Evolutionary conservation across 2,888 invertebrate genomes (phyloP).

Genomic region (Helleia helle): DNA sequence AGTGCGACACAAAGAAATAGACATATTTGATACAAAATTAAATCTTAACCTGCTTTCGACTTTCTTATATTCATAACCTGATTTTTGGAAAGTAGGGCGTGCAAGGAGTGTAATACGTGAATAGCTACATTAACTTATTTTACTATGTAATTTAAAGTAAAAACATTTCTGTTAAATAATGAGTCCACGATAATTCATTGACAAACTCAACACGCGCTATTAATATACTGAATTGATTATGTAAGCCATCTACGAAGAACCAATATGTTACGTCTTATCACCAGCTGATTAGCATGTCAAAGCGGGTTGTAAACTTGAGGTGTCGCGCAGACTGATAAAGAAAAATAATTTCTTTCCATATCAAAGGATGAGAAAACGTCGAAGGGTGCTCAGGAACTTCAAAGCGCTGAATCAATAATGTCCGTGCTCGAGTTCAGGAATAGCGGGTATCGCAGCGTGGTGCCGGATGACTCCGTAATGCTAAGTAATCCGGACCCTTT

Average conservation of each 20-base stretch:
- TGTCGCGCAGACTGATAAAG: constrained; percentile 21
- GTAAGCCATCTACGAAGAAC: constrained; percentile 9
- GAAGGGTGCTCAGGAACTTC: constrained; percentile 49
- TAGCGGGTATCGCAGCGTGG: constrained; percentile 41
- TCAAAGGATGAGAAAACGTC: constrained; percentile 51
- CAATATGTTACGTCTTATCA: constrained; percentile 7
- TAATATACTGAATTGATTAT: too few species aligned
- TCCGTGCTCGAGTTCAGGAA: constrained; percentile 43
- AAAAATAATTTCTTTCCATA: constrained; percentile 37
- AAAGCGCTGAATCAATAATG: constrained; percentile 65
- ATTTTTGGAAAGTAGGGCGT: constrained; percentile 1
- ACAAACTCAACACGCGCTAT: too few species aligned
- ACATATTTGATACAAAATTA: neutral
- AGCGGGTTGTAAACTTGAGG: constrained; percentile 19
- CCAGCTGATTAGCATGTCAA: constrained; percentile 32
- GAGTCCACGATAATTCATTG: too few species aligned
- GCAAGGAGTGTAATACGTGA: too few species aligned
- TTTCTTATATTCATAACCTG: constrained; percentile 5
- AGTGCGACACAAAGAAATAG: neutral
- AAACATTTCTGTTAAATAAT: too few species aligned
- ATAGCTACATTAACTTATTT: too few species aligned
- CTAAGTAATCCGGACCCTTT: constrained; percentile 63
- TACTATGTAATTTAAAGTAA: too few species aligned
- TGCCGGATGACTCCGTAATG: constrained; percentile 50
- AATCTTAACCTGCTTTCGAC: neutral